Evolutionary conservation across 2,888 invertebrate species (phyloP), one percentile per base, ranked within the genome.

Genomic region (Agriopis leucophaearia): DNA sequence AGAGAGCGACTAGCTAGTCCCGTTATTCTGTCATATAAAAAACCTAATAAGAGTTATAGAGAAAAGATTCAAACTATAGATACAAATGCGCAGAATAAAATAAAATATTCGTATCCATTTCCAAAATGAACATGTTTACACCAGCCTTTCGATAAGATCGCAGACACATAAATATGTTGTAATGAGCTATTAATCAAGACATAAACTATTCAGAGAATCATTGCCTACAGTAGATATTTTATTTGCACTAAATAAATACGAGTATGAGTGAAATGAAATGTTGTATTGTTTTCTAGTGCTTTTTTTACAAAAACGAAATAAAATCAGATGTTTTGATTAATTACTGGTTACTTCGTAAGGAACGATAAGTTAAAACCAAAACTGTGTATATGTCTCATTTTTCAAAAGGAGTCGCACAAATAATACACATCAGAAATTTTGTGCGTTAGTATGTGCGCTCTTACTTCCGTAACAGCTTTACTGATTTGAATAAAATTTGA

Each of bases 151-250:
- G 68, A 64, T 68, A 68, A 64, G 45, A 68, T 64, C 56, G 55
- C 55, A 68, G 59, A 60, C 64, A 55, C 68, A 68, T 68, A 68
- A 68, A 68, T 68, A 68, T 55, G 50, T 56, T 60, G 42, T 64
- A 68, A 68, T 68, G 64, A 68, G 56, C 42, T 38, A 38, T 68
- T 56, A 64, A 68, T 64, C 68, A 68, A 50, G 64, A 15, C 35
- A 63, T 64, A 64, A 64, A 64, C 68, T 60, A 68, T 68, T 68
- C 68, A 56, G 40, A 54, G 62, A 57, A 62, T 62, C 58, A 67
- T 62, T 57, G 66, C 62, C 52, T 48, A 55, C 45, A 58, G 5
- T 45, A 54, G 51, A 62, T 40, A 52, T 62, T 62, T 62, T 42
- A 54, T 54, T 38, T 44, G 42, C 35, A 40, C 16, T 55, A 48